Evolutionary conservation across 2,888 invertebrate genomes (phyloP), one percentile per base, ranked within the genome.

Genomic region (Drosophila mulleri): DNA sequence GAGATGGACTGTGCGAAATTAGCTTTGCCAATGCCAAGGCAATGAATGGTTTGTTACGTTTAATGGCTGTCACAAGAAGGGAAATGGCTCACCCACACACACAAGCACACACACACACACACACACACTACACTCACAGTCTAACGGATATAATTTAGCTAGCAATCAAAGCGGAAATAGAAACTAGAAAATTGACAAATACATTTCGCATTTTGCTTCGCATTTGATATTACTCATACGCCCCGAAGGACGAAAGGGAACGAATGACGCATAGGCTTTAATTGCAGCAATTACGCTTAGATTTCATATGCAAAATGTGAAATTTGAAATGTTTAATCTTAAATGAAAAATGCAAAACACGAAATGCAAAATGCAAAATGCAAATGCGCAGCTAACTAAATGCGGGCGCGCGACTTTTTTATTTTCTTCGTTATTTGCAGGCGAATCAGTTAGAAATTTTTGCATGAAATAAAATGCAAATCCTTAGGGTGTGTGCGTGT

Each of bases 101-200:
- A 47, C 47, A 37, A 53, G 64, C 53, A 48, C 63, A 39, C 66
- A 20, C 11, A 44, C 60, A 69, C 53, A 47, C 61, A 39, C 71
- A 20, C 14, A 44, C 44, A 62, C 35, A 23, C 52, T 18, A 48
- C 50, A 69, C 35, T 14, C 61, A 67, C 48, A 44, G 35, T 42
- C 45, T 26, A 37, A 20, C 89, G 82, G 79, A 83, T 83, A 83
- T 78, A 78, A 83, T 80, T 83, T 88, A 69, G 75, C 60, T 75
- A 62, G 59, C 79, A 82, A 89, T 84, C 72, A 65, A 82, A 84
- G 82, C 84, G 84, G 89, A 84, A 84, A 89, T 84, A 37, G 82
- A 77, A 79, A 68, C 82, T 77, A 71, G 62, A 67, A 72, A 71
- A 73, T 72, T 73, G 81, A 66, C 72, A 74, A 69, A 67, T 62